Evolutionary conservation across 2,888 invertebrate genomes (phyloP).

Genomic region (Platerodrilus igneus): DNA sequence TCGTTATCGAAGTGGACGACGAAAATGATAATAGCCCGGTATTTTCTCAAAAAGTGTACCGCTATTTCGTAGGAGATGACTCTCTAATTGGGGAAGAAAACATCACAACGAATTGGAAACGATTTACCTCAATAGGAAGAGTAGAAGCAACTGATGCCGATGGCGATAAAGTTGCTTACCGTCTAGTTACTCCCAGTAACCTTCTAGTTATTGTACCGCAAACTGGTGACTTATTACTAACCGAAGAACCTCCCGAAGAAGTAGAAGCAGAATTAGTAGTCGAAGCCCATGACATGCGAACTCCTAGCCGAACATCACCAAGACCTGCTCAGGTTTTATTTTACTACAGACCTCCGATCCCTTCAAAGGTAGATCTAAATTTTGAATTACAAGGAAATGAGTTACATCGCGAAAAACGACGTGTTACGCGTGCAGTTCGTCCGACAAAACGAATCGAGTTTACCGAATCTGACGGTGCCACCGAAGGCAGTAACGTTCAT

Average conservation of each 20-base stretch:
- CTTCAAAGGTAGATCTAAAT: constrained; percentile 54
- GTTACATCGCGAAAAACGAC: constrained; percentile 66
- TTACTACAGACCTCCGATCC: constrained; percentile 60
- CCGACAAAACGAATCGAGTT: constrained; percentile 93
- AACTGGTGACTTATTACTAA: constrained; percentile 83
- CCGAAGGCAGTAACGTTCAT: constrained; percentile 83
- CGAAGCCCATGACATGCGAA: constrained; percentile 77
- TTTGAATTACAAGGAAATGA: constrained; percentile 50
- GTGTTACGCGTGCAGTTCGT: constrained; percentile 85
- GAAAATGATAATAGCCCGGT: constrained; percentile 90
- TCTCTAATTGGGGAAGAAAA: constrained; percentile 56
- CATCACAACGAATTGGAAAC: constrained; percentile 62
- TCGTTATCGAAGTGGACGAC: constrained; percentile 72
- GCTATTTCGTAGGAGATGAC: constrained; percentile 69
- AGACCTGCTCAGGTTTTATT: constrained; percentile 72
- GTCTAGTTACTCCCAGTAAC: constrained; percentile 73
- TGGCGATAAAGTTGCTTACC: constrained; percentile 88
- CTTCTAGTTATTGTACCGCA: constrained; percentile 87
- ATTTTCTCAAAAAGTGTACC: constrained; percentile 73
- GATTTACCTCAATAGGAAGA: constrained; percentile 78
- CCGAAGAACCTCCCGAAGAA: constrained; percentile 67
- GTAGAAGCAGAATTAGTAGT: constrained; percentile 63
- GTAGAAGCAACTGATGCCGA: constrained; percentile 86
- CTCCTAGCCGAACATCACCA: constrained; percentile 65
- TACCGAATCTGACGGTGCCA: constrained; percentile 85